Base-by-base conservation (phyloP, 2,888 invertebrate genomes). In the Amphipyra berbera region DNA sequence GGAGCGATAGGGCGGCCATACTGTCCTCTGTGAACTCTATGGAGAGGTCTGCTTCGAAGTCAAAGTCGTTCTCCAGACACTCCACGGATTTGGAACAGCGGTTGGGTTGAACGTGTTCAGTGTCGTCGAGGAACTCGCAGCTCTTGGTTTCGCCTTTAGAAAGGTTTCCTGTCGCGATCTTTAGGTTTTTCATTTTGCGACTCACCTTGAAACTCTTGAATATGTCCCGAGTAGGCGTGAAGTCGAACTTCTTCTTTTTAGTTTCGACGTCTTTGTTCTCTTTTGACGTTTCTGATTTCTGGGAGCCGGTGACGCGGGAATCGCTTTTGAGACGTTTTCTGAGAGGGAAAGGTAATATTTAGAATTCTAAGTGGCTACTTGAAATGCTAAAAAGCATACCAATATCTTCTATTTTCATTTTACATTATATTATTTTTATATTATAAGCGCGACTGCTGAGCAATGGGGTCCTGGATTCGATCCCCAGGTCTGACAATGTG, bases 241-340 rank as follows among this genome's bases (percentile, higher is more conserved):
- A 93, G 83, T 95, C 95, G 82, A 95, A 95, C 46, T 90, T 90
- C 77, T 95, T 95, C 85, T 95, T 95, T 65, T 95, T 94, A 0
- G 92, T 89, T 38, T 92, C 93, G 5, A 90, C 87, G 73, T 92
- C 90, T 64, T 88, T 89, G 73, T 88, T 87, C 41, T 90, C 94
- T 63, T 93, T 92, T n/a, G 88, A 71, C 0, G 84, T 82, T 57
- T 94, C 93, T 0, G 90, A 90, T 79, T 94, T 94, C 0, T 91
- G 89, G 0, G 91, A 89, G 63, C 82, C 82, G 27, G 82, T 78
- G 62, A 90, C 70, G 68, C 94, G 92, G 0, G 95, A 94, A 80
- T 95, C 95, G 84, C 95, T 95, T 84, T 95, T 95, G 68, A 95
- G 89, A 56, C 95, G 88, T 86, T 95, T 95, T 66, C 93, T 93